Base-by-base conservation (phyloP, 2,888 invertebrate species). In the Drosophila birchii region DNA sequence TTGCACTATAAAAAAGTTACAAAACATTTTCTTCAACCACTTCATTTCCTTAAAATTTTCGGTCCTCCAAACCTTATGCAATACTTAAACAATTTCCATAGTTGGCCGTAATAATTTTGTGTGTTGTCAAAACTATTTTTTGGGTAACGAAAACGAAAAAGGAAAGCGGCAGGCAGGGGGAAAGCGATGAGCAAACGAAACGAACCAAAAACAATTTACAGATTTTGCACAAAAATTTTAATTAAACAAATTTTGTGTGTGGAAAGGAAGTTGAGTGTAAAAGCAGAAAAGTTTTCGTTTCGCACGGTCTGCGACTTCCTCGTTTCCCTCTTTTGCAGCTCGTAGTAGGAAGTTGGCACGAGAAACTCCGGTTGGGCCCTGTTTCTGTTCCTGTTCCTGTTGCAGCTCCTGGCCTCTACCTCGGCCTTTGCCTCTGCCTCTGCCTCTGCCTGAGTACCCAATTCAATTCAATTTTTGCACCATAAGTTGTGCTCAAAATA, bases 211-310 rank as follows among this genome's bases (percentile, higher is more conserved):
- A 86, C 85, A 86, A 86, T 86, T 86, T 88, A 87, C 89, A 78
- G 85, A 86, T 86, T 88, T 88, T 75, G 77, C 57, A 78, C 89
- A 87, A 87, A 86, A 86, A 88, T 88, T 86, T 86, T 86, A 86
- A 86, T 86, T 86, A 86, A 86, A 86, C 87, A 86, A 86, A 88
- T 86, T 88, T 88, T 80, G 81, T 59, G 75, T 80, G 83, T 71
- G 85, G 66, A 88, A 73, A 80, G 88, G 86, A 83, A 88, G 87
- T 78, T 84, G 73, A 76, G 76, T 81, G 76, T 71, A 81, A 66
- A 51, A 75, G 64, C 57, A 53, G 49, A 58, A 78, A 84, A 86
- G 62, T 84, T 84, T 83, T 71, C 36, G 56, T 69, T 69, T 69
- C 53, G 80, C 80, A 82, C 82, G 82, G 86, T 79, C 88, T 88